phyloP scores from a whole-genome alignment of 2,113 vertebrate species.

The Glaucomys volans region DNA sequence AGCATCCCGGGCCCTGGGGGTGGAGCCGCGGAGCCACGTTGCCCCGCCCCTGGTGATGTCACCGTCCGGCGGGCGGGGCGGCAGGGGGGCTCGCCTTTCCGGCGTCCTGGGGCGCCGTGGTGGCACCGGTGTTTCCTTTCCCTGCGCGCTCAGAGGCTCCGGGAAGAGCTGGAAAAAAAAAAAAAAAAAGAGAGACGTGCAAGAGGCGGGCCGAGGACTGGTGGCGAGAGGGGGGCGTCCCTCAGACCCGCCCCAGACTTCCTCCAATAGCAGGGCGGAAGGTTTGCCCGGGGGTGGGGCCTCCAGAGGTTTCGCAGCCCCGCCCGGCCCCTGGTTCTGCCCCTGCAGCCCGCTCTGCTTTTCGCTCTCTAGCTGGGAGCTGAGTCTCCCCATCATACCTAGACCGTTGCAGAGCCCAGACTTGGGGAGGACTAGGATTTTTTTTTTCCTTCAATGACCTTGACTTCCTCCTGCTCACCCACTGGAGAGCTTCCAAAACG shows the following conservation, averaged over 20 bases:
- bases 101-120: background rate
- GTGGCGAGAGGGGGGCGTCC: slow-evolving; percentile 64
- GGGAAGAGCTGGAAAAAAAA: background rate
- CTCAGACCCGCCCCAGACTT: background rate
- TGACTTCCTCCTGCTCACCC: background rate
- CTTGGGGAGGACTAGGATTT: background rate
- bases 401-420: accelerated
- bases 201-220: background rate
- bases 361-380: accelerated
- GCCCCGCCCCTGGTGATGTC: slow-evolving; percentile 38
- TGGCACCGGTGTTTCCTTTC: slow-evolving; percentile 24
- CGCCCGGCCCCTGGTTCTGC: background rate
- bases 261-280: slow-evolving; percentile 59
- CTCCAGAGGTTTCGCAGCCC: accelerated
- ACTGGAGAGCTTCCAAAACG: background rate
- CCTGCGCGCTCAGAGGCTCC: accelerated
- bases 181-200: background rate
- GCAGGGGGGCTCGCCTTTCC: background rate
- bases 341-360: background rate
- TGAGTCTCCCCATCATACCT: accelerated
- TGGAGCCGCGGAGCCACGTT: background rate
- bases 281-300: background rate
- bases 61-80: background rate
- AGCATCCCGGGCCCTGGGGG: background rate
- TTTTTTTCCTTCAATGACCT: background rate